These are phyloP conservation scores for Linnaemya vulpina DNA, from an alignment of 2,888 invertebrate species.

Conservation along the genomic window DNA sequence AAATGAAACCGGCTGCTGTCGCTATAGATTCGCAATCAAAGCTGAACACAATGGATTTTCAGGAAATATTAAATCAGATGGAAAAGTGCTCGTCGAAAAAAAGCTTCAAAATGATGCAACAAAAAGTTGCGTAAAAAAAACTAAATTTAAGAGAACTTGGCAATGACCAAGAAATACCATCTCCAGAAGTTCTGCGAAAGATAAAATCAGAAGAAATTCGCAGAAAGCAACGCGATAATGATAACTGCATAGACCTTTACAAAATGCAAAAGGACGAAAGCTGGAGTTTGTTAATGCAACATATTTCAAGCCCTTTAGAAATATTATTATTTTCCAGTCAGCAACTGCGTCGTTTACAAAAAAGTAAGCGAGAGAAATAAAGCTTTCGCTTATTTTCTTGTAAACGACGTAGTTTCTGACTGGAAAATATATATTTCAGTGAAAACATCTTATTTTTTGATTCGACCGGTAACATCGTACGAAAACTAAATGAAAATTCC, in stretches of 20 bases:
- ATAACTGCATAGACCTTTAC: not conserved
- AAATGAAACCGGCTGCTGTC: not conserved
- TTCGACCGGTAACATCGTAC: conserved; percentile 9
- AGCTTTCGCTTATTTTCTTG: no score
- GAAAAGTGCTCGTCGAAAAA: not conserved
- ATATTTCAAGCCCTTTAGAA: not conserved
- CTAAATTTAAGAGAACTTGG: not conserved
- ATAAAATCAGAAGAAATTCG: conserved; percentile 26
- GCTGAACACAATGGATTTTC: not conserved
- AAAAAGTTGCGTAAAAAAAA: not conserved
- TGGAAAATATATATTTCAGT: not conserved
- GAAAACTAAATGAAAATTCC: conserved; percentile 2
- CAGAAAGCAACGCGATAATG: not conserved
- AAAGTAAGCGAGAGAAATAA: not conserved
- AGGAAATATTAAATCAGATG: not conserved
- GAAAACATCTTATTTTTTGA: conserved; percentile 23
- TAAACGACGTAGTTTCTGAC: no score
- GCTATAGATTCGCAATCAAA: not conserved
- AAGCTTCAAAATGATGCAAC: not conserved
- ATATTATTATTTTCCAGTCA: not conserved
- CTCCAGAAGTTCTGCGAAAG: conserved; percentile 6
- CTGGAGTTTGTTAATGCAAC: conserved; percentile 13
- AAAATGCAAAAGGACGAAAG: conserved; percentile 41
- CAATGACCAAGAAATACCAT: conserved; percentile 23
- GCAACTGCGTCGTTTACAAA: not conserved